Conservation (phyloP, 2,113 vertebrate species). For the Corydoras sp. region DNA sequence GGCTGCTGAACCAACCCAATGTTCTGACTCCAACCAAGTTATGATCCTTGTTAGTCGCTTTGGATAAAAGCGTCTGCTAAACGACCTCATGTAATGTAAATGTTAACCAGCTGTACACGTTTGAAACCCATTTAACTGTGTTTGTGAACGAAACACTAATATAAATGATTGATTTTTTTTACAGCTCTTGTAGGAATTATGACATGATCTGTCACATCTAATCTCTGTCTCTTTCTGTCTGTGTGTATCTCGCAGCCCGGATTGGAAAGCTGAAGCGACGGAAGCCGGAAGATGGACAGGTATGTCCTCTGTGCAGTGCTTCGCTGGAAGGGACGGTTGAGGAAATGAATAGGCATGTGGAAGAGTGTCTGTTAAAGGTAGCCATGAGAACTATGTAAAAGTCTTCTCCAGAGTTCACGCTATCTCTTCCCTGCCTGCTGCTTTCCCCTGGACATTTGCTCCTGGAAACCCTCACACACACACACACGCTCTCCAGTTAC, state of each 20-base stretch:
- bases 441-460: conserved; percentile 51
- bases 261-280: conserved; percentile 99
- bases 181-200: too few species aligned
- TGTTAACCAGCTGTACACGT: too few species aligned
- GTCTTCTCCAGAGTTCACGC: conserved; percentile 29
- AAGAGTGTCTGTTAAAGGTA: conserved; percentile 99
- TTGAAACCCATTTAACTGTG: too few species aligned
- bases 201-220: too few species aligned
- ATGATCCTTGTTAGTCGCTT: too few species aligned
- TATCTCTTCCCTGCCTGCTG: conserved; percentile 35
- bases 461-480: not conserved
- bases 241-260: conserved; percentile 72
- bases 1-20: too few species aligned
- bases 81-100: too few species aligned
- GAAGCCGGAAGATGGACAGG: conserved; percentile 99
- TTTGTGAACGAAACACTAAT: too few species aligned
- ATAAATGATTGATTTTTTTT: too few species aligned
- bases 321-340: conserved; percentile 98
- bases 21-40: too few species aligned
- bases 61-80: too few species aligned
- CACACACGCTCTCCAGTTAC: not conserved
- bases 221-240: not conserved
- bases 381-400: conserved; percentile 39
- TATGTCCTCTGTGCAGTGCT: conserved; percentile 98
- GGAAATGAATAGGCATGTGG: conserved; percentile 99